These are phyloP conservation scores for Mimachlamys varia DNA, from an alignment of 2,888 invertebrate genomes.

Conservation along the genomic window DNA sequence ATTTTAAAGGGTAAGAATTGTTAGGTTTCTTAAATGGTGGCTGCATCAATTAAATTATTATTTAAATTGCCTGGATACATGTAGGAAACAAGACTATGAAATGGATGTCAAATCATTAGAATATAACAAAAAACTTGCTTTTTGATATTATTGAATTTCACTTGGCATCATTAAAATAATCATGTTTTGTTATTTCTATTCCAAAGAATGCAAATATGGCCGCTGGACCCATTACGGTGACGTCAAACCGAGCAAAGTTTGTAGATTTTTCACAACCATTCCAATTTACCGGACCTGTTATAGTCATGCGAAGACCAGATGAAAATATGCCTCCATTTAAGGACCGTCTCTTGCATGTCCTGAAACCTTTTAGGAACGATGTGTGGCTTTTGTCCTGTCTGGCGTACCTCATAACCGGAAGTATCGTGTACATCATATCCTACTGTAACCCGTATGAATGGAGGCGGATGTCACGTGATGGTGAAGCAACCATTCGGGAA, in stretches of 20 bases:
- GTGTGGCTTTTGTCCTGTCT: constrained; percentile 71
- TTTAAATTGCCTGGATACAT: no score
- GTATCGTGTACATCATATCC: constrained; percentile 70
- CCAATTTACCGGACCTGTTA: constrained; percentile 63
- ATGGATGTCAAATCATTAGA: no score
- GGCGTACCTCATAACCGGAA: constrained; percentile 69
- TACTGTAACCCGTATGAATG: constrained; percentile 74
- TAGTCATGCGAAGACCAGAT: constrained; percentile 65
- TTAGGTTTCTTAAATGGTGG: no score
- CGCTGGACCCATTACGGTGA: constrained; percentile 69
- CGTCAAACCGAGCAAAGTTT: constrained; percentile 51
- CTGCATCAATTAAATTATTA: no score
- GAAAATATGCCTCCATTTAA: constrained; percentile 55
- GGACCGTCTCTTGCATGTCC: constrained; percentile 63
- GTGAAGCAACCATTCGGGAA: constrained; percentile 71
- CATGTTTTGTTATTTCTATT: constrained; percentile 15
- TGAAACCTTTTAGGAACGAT: constrained; percentile 66
- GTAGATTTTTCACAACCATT: constrained; percentile 72
- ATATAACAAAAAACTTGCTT: no score
- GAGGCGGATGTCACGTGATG: constrained; percentile 69
- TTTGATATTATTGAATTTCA: no score
- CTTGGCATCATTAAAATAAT: no score
- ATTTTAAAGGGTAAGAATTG: no score
- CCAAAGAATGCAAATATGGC: constrained; percentile 66
- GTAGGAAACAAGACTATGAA: no score